Base-by-base conservation (phyloP, 1,140 invertebrate genomes). In the Pseudomyrmex sp. region DNA sequence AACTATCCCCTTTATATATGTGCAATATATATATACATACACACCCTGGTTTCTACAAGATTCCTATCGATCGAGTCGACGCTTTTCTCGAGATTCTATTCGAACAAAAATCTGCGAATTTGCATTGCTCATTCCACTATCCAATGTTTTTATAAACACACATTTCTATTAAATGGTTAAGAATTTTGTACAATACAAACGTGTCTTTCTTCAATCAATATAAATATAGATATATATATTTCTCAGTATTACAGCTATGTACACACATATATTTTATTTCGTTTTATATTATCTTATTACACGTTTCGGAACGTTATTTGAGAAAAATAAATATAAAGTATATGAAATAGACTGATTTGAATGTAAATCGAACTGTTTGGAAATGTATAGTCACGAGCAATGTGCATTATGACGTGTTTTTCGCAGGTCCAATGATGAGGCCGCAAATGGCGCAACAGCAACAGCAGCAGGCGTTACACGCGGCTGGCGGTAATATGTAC, bases 401-500 rank as follows among this genome's bases (percentile, higher is more conserved):
- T 35, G 35, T 35, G n/a, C 76, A 72, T 80, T 61, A 61, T 1
- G 54, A 15, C 10, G 3, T 72, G 76, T 70, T 85, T 74, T 26
- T 86, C 84, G 8, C 84, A 96, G 96, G 96, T 86, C 96, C 96
- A 10, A 96, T 96, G 96, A 96, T 96, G 95, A 94, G 96, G 74
- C 95, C 96, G 2, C 96, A 96, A 92, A 95, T 95, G 89, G 93
- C 95, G 62, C 92, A 92, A 66, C 90, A 88, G 85, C 94, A 91
- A 90, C 94, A 95, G 91, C 95, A 94, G 88, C 94, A 91, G 82
- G 93, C 93, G 23, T 90, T 94, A 87, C 89, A 94, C 88, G 90
- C 94, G 83, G 85, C 95, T 75, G 91, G 94, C 72, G 93, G 93
- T 54, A 93, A 92, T 63, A 93, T 94, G 93, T 94, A 94, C 83